Evolutionary conservation across 2,888 invertebrate genomes (phyloP).

Genomic region (Hecatera dysodea): DNA sequence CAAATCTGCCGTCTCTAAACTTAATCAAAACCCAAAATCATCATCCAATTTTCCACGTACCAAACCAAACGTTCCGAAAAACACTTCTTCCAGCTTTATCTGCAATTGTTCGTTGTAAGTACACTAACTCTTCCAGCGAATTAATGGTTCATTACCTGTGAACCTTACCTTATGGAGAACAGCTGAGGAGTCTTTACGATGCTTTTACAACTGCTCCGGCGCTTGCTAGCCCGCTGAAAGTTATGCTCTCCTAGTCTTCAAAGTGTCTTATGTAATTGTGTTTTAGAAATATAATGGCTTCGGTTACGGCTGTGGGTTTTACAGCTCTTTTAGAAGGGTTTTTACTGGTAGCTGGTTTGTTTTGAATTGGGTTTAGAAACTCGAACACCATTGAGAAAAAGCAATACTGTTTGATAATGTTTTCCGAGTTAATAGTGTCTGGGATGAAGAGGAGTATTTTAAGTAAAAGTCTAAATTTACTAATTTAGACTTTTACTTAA

Average conservation of each 20-base stretch:
- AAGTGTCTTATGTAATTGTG: constrained; percentile 65
- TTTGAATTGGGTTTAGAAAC: constrained; percentile 2
- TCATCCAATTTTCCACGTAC: constrained; percentile 31
- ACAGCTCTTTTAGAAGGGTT: constrained; percentile 28
- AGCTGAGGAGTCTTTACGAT: constrained; percentile 66
- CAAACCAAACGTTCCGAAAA: constrained; percentile 53
- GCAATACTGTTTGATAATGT: neutral
- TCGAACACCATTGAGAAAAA: neutral
- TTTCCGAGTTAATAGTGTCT: neutral
- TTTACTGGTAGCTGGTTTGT: constrained; percentile 14
- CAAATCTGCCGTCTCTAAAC: neutral
- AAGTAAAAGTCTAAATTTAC: too few species aligned
- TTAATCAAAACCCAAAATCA: constrained; percentile 17
- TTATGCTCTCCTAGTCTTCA: constrained; percentile 61
- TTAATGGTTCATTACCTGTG: constrained; percentile 68
- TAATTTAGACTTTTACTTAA: too few species aligned
- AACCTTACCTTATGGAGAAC: constrained; percentile 49
- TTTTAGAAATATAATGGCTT: constrained; percentile 64
- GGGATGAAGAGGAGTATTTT: neutral
- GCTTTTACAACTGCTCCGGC: constrained; percentile 62
- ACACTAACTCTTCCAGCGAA: constrained; percentile 65
- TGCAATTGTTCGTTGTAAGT: constrained; percentile 60
- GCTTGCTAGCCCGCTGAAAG: constrained; percentile 56
- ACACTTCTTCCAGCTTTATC: constrained; percentile 51
- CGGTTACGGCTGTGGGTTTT: constrained; percentile 31